Percentiles rank a stretch among this genome's conserved stretches.
Evolutionary conservation across 2,888 invertebrate genomes (phyloP).

Genomic region (Aleiodes testaceus): DNA sequence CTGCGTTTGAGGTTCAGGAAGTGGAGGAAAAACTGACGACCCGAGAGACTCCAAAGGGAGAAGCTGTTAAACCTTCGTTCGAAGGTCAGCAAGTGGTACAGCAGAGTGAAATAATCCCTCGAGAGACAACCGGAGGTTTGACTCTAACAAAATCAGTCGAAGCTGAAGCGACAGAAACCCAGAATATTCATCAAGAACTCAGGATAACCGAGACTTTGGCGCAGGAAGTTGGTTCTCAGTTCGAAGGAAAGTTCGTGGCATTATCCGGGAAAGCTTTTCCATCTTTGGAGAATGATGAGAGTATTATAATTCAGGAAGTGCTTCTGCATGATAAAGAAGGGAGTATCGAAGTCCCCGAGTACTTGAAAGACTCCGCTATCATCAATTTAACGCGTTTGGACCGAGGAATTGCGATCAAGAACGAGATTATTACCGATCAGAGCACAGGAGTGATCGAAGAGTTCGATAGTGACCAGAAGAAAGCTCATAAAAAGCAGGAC

Average conservation of each 20-base stretch:
- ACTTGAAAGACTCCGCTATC: constrained; percentile 55
- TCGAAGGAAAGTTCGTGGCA: constrained; percentile 59
- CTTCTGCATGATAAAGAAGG: constrained; percentile 68
- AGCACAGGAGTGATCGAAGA: constrained; percentile 59
- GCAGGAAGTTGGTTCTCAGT: constrained; percentile 56
- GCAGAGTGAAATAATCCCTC: constrained; percentile 59
- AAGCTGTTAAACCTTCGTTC: constrained; percentile 67
- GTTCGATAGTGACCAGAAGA: constrained; percentile 56
- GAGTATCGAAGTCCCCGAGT: constrained; percentile 53
- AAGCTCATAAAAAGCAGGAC: constrained; percentile 62
- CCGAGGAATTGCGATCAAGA: constrained; percentile 67
- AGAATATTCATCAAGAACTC: constrained; percentile 72
- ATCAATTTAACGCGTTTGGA: constrained; percentile 57
- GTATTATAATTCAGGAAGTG: constrained; percentile 67
- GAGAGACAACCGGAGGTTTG: constrained; percentile 62
- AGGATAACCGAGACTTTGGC: constrained; percentile 69
- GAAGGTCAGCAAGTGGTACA: constrained; percentile 72
- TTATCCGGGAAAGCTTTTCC: constrained; percentile 63
- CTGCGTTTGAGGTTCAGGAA: constrained; percentile 59
- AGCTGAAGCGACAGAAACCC: constrained; percentile 73
- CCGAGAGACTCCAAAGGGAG: constrained; percentile 54
- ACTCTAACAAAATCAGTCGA: constrained; percentile 61
- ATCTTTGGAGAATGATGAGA: constrained; percentile 65
- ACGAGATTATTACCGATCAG: constrained; percentile 66
- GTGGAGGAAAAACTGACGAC: constrained; percentile 53